Base-by-base conservation (phyloP, 2,888 invertebrate genomes). In the Eupithecia exiguata region DNA sequence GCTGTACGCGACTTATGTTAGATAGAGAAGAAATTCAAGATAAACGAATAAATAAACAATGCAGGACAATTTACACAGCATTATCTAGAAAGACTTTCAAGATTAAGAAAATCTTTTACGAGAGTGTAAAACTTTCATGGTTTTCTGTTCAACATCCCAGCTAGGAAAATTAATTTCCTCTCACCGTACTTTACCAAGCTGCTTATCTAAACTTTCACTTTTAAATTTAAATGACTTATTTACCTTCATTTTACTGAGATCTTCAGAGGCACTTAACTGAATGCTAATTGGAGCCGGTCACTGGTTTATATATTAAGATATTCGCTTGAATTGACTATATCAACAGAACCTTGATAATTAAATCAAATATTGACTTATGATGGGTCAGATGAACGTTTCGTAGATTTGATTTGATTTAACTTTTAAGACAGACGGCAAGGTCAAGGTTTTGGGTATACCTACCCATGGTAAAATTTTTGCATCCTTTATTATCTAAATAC, bases 221-320 rank as follows among this genome's bases (percentile, higher is more conserved):
- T 25, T 58, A 58, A 25, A 25, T 18, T 21, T 38, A 66, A 43
- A 66, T 25, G 10, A 36, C 25, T 46, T 68, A 70, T 25, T 46
- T 75, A 93, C 93, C 93, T 91, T 90, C 93, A 93, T 93, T 68
- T 83, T 89, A 85, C 78, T 89, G 90, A 91, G 90, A 91, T 92
- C 89, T 84, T 84, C 78, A 82, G 83, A 84, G 86, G 76, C 70
- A 66, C 78, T 78, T 70, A 75, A 71, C 79, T 79, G 85, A 91
- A 87, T 92, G 91, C 88, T 92, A 85, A 12, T 30, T 6, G 38
- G 68, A 49, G 30, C 16, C 58, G 4, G 7, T 49, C 71, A 21
- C 66, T 77, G 75, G 81, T 84, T 89, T 92, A 88, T 93, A 93
- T 91, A 90, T 84, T 74, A 74, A 68, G 53, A 74, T 75, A 81